These are phyloP conservation scores for Drosophila arawakana DNA, from an alignment of 1,140 invertebrate species.

Conservation along the genomic window DNA sequence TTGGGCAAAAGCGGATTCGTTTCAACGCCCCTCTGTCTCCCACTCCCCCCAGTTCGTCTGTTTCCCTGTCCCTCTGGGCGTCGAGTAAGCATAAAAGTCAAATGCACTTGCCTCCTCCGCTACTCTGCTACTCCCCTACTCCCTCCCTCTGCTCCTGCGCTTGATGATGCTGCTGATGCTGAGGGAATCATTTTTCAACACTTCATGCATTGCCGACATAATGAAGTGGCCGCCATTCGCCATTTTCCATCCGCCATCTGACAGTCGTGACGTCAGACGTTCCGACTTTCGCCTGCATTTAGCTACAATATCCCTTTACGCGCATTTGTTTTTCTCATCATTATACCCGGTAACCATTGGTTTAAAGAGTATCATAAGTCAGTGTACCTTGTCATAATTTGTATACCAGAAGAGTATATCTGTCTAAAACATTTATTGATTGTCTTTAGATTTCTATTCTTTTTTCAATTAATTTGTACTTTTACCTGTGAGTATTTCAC, in stretches of 20 bases:
- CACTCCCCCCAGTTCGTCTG: constrained; percentile 24
- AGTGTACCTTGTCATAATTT: too few relatives aligned
- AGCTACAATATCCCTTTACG: constrained; percentile 70
- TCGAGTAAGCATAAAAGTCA: constrained; percentile 76
- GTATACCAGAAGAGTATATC: too few relatives aligned
- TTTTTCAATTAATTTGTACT: too few relatives aligned
- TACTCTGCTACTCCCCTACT: background rate
- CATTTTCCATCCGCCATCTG: background rate
- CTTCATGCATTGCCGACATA: constrained; percentile 76
- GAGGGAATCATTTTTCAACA: constrained; percentile 81
- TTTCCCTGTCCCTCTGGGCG: constrained; percentile 28
- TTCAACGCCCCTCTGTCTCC: constrained; percentile 64
- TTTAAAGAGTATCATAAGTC: background rate
- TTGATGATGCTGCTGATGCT: constrained; percentile 34
- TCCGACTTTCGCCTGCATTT: constrained; percentile 49
- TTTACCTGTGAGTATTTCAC: background rate
- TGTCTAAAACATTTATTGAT: too few relatives aligned
- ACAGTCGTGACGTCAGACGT: constrained; percentile 20
- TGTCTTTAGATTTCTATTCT: too few relatives aligned
- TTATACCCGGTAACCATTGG: background rate
- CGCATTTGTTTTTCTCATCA: constrained; percentile 47
- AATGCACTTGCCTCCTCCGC: constrained; percentile 64
- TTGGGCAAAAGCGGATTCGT: constrained; percentile 76
- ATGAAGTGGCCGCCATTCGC: constrained; percentile 68
- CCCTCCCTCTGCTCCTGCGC: background rate